These are phyloP conservation scores for Pristionchus fissidentatus DNA, from an alignment of 2,888 invertebrate genomes.

Conservation along the genomic window DNA sequence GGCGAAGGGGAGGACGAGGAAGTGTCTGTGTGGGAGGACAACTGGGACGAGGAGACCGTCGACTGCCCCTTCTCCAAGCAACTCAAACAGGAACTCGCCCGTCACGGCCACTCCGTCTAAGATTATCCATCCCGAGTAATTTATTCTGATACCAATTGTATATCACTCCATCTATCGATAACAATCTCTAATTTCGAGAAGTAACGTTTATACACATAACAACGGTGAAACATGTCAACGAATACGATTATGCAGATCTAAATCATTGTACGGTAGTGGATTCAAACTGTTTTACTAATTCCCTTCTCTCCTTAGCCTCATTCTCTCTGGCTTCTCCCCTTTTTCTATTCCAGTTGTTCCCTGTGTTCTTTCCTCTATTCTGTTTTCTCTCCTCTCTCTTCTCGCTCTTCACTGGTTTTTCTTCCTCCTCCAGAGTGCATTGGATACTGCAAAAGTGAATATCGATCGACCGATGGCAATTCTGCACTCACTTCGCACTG, in stretches of 20 bases:
- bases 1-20: conserved; percentile 80
- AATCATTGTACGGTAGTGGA: neutral
- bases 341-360: conserved; percentile 43
- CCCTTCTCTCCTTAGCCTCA: conserved; percentile 31
- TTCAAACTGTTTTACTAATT: conserved; percentile 1
- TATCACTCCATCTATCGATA: neutral
- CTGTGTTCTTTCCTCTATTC: neutral
- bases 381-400: conserved; percentile 14
- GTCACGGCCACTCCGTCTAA: conserved; percentile 46
- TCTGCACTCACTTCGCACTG: conserved; percentile 10
- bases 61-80: conserved; percentile 98
- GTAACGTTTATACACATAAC: neutral
- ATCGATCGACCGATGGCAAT: neutral
- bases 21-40: conserved; percentile 98
- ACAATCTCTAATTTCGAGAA: too few relatives aligned
- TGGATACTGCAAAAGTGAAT: conserved; percentile 41
- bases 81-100: conserved; percentile 81
- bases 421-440: conserved; percentile 33
- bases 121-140: neutral
- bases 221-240: neutral
- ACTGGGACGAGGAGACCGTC: conserved; percentile 99
- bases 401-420: neutral
- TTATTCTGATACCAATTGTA: neutral
- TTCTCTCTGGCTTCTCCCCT: conserved; percentile 20
- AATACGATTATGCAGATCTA: neutral